Evolutionary conservation across 2,113 vertebrate genomes (phyloP), one percentile per base, ranked within the genome.

Genomic region (Pseudopodoces humilis): DNA sequence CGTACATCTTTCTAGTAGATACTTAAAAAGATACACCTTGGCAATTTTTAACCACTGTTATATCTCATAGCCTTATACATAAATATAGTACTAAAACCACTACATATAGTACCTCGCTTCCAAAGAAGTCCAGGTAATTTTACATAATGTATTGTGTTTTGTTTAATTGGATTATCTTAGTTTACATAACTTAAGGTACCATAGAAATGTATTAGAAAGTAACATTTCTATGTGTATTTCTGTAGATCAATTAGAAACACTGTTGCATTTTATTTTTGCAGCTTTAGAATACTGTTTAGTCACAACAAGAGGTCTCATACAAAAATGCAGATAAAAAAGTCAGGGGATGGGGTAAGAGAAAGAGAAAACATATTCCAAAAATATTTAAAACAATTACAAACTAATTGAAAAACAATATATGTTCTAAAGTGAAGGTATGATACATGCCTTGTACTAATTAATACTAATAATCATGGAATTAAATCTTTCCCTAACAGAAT

Each of bases 281-380:
- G 28, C 5, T 80, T 83, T 83, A 75, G 43, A 49, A 75, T 10
- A 24, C 11, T 69, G 4, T 60, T 52, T 63, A 58, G 14, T 77
- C 10, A 46, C 55, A 44, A 37, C 4, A 49, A 68, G 35, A 11
- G 30, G 2, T 39, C 18, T 19, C 10, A 39, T 8, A 44, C 2
- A 52, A 72, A 80, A 91, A 43, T 23, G 5, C 20, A 52, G 47
- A 10, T 7, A 13, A 87, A 83, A 43, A 20, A 6, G 9, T 68
- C 13, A 24, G 7, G 6, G 4, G 14, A 8, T 2, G 5, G 5
- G 11, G 7, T 2, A 13, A 7, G 43, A 15, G 31, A 44, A 13
- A 15, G 10, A 50, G 6, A 72, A 80, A 69, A 77, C 11, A 6
- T 4, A 24, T 49, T 14, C 8, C 8, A 23, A 5, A 62, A 56